Conservation (phyloP, 2,113 vertebrate species). For the Salvelinus fontinalis region DNA sequence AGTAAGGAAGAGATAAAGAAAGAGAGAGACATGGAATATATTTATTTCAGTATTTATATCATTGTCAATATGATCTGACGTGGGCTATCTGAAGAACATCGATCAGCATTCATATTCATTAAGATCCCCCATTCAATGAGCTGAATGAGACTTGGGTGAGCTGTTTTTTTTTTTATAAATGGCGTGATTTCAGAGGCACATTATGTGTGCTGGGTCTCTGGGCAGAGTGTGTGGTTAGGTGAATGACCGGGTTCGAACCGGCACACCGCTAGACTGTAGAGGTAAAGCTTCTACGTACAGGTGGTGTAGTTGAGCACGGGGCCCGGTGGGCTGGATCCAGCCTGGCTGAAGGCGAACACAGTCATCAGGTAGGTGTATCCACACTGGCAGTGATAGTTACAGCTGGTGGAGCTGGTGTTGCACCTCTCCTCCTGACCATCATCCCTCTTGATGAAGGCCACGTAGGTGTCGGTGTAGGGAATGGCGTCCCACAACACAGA, state of each 20-base stretch:
- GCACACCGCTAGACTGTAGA: too few relatives aligned
- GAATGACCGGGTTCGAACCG: too few relatives aligned
- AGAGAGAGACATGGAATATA: background rate
- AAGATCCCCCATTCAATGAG: background rate
- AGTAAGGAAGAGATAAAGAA: background rate
- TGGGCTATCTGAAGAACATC: too few relatives aligned
- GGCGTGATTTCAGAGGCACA: background rate
- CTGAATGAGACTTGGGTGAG: too few relatives aligned
- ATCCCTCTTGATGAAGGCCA: slow-evolving; percentile 81
- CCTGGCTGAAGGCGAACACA: slow-evolving; percentile 84
- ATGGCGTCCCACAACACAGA: slow-evolving; percentile 78
- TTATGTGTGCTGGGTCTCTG: background rate
- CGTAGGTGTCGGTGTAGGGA: slow-evolving; percentile 75
- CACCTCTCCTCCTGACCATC: slow-evolving; percentile 81
- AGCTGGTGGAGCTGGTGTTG: slow-evolving; percentile 80
- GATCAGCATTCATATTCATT: too few relatives aligned
- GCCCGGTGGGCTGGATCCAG: slow-evolving; percentile 82
- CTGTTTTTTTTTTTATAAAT: background rate
- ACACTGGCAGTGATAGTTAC: slow-evolving; percentile 80
- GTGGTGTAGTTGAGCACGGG: slow-evolving; percentile 83
- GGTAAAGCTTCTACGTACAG: slow-evolving; percentile 64
- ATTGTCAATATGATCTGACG: background rate
- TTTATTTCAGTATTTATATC: too few relatives aligned
- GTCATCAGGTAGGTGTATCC: slow-evolving; percentile 87
- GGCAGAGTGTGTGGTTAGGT: background rate